These are phyloP conservation scores for Phyllostomus hastatus DNA, from an alignment of 2,113 vertebrate species.

Conservation along the genomic window DNA sequence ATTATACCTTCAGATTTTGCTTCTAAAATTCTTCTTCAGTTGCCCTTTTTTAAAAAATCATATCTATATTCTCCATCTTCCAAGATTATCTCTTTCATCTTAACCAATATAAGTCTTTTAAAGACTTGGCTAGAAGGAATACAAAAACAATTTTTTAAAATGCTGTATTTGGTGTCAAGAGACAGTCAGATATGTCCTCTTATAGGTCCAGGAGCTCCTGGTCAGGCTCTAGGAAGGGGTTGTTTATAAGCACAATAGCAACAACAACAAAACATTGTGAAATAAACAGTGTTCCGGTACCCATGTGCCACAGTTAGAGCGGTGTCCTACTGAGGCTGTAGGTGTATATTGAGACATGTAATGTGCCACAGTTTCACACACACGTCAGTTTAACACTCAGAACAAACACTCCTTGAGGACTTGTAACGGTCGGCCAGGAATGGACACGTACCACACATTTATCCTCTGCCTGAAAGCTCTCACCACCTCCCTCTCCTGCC, in stretches of 20 bases:
- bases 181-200: background rate
- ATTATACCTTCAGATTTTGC: background rate
- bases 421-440: background rate
- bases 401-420: background rate
- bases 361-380: background rate
- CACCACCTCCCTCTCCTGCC: background rate
- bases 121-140: background rate
- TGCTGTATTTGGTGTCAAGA: background rate
- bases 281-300: background rate
- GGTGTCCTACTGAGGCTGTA: background rate
- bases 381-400: background rate
- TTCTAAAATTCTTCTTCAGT: background rate
- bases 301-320: background rate
- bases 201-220: background rate
- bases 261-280: background rate
- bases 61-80: background rate
- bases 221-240: background rate
- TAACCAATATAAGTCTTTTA: background rate
- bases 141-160: background rate
- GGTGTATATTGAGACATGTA: too few species aligned
- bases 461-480: background rate
- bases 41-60: background rate
- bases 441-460: too few species aligned
- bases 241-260: background rate
- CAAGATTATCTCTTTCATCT: background rate